A percentile compares a stretch with the other conserved stretches of the same genome.
phyloP scores from a whole-genome alignment of 1,140 invertebrate genomes.

The Aphelinus atriplicis region DNA sequence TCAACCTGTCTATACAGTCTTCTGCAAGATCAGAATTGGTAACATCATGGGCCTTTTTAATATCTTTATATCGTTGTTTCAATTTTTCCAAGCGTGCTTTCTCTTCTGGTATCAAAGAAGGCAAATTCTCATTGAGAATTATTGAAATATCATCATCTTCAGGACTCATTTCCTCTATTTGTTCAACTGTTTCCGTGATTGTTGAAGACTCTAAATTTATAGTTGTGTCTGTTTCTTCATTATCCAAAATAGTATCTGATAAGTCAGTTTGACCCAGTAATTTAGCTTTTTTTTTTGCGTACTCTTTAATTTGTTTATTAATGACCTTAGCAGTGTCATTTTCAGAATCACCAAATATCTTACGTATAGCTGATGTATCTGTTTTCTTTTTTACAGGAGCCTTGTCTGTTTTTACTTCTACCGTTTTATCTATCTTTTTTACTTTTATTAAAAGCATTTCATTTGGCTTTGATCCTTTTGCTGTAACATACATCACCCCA shows the following conservation, averaged over 20 bases:
- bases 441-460: constrained; percentile 63
- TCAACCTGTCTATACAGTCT: constrained; percentile 25
- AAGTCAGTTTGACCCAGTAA: constrained; percentile 50
- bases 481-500: constrained; percentile 64
- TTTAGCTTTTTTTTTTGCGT: constrained; percentile 62
- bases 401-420: constrained; percentile 54
- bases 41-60: constrained; percentile 21
- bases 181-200: neutral
- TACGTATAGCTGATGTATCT: constrained; percentile 48
- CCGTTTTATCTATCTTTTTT: constrained; percentile 62
- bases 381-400: constrained; percentile 46
- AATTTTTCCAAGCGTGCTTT: constrained; percentile 9
- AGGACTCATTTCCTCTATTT: neutral
- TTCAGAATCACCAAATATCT: constrained; percentile 41
- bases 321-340: constrained; percentile 44
- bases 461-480: constrained; percentile 62
- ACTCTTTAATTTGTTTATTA: constrained; percentile 63
- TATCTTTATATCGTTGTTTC: constrained; percentile 44
- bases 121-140: neutral
- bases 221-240: neutral
- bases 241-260: neutral
- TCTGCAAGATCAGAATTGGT: constrained; percentile 31
- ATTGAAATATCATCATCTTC: constrained; percentile 8
- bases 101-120: constrained; percentile 13
- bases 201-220: neutral